phyloP scores from a whole-genome alignment of 92 coral and sea anemone species.

The Palythoa caribaeorum region DNA sequence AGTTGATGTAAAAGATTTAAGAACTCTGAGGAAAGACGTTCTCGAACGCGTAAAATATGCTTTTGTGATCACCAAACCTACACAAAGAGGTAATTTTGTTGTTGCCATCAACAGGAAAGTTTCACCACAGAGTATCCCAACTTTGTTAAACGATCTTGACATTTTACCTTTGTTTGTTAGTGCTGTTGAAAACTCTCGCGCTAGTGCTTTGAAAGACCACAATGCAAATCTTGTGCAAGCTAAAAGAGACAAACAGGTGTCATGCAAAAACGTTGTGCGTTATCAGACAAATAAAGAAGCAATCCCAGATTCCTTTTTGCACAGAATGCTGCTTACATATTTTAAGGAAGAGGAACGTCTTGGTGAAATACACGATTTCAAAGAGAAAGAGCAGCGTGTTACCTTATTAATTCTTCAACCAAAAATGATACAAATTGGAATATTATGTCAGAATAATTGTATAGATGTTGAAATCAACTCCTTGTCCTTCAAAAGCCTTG shows the following conservation, averaged over 20 bases:
- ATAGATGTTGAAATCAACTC: constrained; percentile 2
- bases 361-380: constrained; percentile 4
- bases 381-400: neutral
- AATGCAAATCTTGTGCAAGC: neutral
- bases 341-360: constrained; percentile 13
- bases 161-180: neutral
- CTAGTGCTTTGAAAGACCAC: neutral
- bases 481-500: neutral
- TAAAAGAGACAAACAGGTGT: neutral
- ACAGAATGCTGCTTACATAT: neutral
- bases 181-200: neutral
- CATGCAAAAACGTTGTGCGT: neutral
- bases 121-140: neutral
- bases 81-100: neutral
- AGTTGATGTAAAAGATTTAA: neutral
- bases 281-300: neutral
- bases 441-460: neutral
- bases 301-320: neutral
- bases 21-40: neutral
- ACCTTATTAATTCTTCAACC: neutral
- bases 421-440: neutral
- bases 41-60: neutral
- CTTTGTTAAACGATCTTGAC: constrained; percentile 18
- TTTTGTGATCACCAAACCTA: neutral
- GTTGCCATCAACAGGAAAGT: neutral